A percentile compares a stretch with the other conserved stretches of the same genome.
Evolutionary conservation across 2,888 invertebrate genomes (phyloP).

Genomic region (Baronia brevicornis): DNA sequence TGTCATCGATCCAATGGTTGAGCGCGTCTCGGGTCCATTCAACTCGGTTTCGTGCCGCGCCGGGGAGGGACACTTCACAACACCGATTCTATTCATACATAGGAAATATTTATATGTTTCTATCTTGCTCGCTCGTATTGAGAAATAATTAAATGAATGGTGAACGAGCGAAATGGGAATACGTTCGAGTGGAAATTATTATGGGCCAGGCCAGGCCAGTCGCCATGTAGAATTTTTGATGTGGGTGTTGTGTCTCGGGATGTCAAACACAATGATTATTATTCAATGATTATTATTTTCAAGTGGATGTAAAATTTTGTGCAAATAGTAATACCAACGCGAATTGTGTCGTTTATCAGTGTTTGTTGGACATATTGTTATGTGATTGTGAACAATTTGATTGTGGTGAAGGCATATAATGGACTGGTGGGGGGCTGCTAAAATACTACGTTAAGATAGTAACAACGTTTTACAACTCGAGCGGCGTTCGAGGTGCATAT

Average conservation of each 20-base stretch:
- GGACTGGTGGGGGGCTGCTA: constrained; percentile 70
- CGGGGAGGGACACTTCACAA: constrained; percentile 67
- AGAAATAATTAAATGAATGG: constrained; percentile 72
- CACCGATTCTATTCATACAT: constrained; percentile 71
- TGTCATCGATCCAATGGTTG: constrained; percentile 74
- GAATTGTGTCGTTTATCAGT: constrained; percentile 39
- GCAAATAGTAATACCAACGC: constrained; percentile 47
- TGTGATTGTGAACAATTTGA: constrained; percentile 49
- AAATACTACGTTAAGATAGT: constrained; percentile 75
- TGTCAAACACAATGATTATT: constrained; percentile 75
- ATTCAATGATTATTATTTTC: constrained; percentile 71
- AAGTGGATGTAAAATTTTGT: constrained; percentile 61
- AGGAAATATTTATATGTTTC: constrained; percentile 65
- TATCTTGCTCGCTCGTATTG: constrained; percentile 61
- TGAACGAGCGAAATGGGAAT: constrained; percentile 66
- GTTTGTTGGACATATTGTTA: constrained; percentile 45
- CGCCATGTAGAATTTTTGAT: constrained; percentile 72
- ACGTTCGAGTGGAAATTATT: constrained; percentile 72
- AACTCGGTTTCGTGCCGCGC: constrained; percentile 59
- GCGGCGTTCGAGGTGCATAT: constrained; percentile 50
- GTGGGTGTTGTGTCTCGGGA: constrained; percentile 68
- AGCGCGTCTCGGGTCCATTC: constrained; percentile 76
- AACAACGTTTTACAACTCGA: constrained; percentile 73
- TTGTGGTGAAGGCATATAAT: constrained; percentile 61
- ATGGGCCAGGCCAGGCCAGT: constrained; percentile 67